phyloP scores from a whole-genome alignment of 2,113 vertebrate genomes.

The Pogonocichla stellata region DNA sequence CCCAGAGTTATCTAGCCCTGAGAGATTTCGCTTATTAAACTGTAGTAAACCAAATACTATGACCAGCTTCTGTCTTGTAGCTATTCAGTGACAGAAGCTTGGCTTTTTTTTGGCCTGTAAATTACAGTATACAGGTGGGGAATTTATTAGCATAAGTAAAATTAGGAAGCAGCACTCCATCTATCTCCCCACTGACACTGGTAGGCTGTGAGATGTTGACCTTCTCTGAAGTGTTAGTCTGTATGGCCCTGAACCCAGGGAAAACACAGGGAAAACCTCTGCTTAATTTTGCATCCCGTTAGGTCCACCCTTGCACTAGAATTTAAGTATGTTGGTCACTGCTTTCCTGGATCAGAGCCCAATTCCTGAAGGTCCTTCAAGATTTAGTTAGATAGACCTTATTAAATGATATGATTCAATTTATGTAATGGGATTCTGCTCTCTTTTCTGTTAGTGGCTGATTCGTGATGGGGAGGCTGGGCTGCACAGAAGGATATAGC shows the following conservation, averaged over 20 bases:
- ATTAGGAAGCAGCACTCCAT: not conserved
- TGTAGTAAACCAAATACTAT: not conserved
- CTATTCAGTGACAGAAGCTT: not conserved
- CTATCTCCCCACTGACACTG: not conserved
- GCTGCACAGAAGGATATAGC: not conserved
- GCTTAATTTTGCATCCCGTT: not conserved
- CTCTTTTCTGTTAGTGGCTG: not conserved
- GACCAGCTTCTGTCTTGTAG: not conserved
- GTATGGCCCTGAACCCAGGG: rapidly evolving
- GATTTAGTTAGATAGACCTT: not conserved
- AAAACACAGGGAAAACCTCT: not conserved
- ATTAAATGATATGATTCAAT: not conserved
- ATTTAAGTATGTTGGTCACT: not conserved
- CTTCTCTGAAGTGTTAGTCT: not conserved
- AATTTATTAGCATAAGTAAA: not conserved
- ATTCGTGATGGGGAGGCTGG: not conserved
- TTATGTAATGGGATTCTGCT: not conserved
- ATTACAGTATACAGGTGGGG: slow-evolving; percentile 4
- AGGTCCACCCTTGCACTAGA: not conserved
- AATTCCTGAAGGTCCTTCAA: not conserved
- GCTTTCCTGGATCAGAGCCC: not conserved
- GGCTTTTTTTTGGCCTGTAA: not conserved
- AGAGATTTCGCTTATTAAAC: not conserved
- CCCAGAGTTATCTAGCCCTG: not conserved
- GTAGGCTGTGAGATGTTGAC: not conserved